Evolutionary conservation across 64 coral and sea anemone genomes (phyloP), one percentile per base, ranked within the genome.

Genomic region (Montipora cactus): DNA sequence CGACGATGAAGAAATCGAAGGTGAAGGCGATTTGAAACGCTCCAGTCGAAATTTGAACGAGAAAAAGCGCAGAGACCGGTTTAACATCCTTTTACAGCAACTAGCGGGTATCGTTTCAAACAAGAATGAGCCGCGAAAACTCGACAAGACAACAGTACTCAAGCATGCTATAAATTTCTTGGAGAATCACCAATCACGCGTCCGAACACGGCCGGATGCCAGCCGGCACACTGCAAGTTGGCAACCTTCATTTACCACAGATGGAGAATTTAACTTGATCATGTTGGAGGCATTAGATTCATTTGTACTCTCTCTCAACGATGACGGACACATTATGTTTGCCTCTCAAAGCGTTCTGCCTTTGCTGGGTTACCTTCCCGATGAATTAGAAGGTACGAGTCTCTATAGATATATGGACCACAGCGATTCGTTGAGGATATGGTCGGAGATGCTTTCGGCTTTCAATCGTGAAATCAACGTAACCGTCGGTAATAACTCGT

Each of bases 51-150:
- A 93, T 47, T 78, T 88, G 62, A 88, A 93, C 50, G 92, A 93
- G 69, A 93, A 93, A 64, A 93, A 79, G 64, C 55, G 92, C 7
- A 69, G 92, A 81, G 92, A 93, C 59, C 75, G 92, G 8, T 93
- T 93, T n/a, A 93, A 93, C 59, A 53, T 80, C n/a, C 49, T 93
- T 12, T 66, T 93, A 7, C 69, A 47, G 11, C 75, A 93, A 23
- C 59, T 93, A 45, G 84, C 92, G 1, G 82, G 46, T 16, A 77
- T 88, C 55, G 77, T 80, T 13, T 87, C 75, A 8, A 75, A 84
- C 6, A 44, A 66, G 16, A 71, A 50, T 19, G 82, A 72, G 11
- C 61, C 61, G 61, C 44, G 51, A 57, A 93, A 93, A 80, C 25
- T 69, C 49, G 83, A 87, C 21, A 93, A 87, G 80, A 80, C 75